Conservation (phyloP, 2,797 vertebrate species). For the Myiothlypis chrysogaster region DNA sequence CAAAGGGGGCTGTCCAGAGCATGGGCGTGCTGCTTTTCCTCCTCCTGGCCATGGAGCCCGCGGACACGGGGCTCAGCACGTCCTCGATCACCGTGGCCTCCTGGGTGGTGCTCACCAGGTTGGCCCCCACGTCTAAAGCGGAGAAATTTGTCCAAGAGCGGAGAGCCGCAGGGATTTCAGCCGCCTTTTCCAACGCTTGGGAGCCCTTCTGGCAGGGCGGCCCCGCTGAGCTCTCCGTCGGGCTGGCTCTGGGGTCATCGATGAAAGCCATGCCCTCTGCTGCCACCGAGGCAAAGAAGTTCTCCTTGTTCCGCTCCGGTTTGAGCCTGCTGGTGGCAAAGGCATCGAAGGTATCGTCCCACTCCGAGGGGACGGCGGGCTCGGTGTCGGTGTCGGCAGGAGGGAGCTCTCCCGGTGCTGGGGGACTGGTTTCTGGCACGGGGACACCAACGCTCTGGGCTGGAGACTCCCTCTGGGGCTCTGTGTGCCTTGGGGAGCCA, state of each 20-base stretch:
- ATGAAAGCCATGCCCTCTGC: conserved; percentile 35
- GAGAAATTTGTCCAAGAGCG: conserved; percentile 36
- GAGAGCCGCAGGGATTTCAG: neutral
- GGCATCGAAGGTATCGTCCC: conserved; percentile 86
- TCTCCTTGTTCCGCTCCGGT: conserved; percentile 48
- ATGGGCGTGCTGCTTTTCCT: neutral
- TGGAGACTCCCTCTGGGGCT: neutral
- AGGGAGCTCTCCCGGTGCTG: neutral
- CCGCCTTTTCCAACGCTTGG: fast-evolving
- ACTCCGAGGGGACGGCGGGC: conserved; percentile 60
- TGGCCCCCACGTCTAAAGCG: neutral
- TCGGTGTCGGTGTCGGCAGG: neutral
- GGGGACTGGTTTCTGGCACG: neutral
- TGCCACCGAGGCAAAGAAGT: conserved; percentile 1
- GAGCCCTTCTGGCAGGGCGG: neutral
- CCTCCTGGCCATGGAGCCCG: neutral
- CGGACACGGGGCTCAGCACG: neutral
- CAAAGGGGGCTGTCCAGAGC: neutral
- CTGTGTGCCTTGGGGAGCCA: conserved; percentile 63
- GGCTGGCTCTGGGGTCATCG: neutral
- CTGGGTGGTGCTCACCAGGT: conserved; percentile 21
- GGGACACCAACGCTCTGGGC: neutral
- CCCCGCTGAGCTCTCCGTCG: fast-evolving
- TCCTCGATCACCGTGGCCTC: conserved; percentile 29
- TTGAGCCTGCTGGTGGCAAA: conserved; percentile 86